Conservation (phyloP, 2,888 invertebrate species). For the Xestoiulus laeticollis region DNA sequence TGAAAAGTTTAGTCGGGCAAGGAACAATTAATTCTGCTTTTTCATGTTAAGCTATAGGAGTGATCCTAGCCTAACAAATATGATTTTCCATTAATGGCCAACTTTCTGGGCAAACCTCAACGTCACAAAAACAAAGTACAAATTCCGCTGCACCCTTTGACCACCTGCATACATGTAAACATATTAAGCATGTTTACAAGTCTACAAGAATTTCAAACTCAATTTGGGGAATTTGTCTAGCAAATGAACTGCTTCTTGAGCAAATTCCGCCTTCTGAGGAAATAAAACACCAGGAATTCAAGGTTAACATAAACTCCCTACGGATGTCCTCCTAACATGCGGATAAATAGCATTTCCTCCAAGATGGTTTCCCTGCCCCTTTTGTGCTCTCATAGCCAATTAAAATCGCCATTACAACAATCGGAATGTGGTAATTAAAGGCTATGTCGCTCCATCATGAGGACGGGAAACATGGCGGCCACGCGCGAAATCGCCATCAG, state of each 20-base stretch:
- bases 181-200: neutral
- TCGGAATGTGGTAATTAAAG: neutral
- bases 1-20: no score
- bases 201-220: neutral
- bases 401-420: neutral
- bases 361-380: neutral
- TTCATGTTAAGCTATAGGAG: no score
- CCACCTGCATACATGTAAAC: neutral
- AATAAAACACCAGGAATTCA: neutral
- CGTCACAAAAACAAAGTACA: neutral
- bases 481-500: constrained; percentile 11
- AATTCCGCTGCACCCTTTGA: neutral
- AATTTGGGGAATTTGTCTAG: neutral
- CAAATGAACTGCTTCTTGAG: neutral
- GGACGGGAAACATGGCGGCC: constrained; percentile 19
- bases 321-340: neutral
- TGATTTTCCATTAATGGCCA: neutral
- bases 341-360: neutral
- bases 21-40: no score
- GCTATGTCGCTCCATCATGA: neutral
- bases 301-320: neutral
- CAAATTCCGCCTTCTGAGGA: neutral
- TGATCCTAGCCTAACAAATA: neutral
- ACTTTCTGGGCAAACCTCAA: neutral
- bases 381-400: neutral